phyloP scores from a whole-genome alignment of 2,113 vertebrate species.

The Girardinichthys multiradiatus region DNA sequence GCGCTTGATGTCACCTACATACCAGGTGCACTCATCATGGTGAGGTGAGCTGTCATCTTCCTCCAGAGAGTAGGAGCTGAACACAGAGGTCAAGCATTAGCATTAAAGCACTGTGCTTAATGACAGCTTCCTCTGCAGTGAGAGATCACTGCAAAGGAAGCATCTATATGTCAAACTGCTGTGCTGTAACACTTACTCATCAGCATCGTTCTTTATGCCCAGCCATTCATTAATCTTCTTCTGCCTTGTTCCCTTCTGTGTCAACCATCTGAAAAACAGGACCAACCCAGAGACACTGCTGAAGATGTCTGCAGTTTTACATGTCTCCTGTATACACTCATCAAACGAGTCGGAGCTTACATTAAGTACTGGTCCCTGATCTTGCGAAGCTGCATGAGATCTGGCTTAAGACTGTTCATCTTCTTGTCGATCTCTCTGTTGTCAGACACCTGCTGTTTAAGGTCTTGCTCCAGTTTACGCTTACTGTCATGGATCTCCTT shows the following conservation, averaged over 20 bases:
- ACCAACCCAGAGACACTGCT: not conserved
- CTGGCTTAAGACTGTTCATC: constrained; percentile 99
- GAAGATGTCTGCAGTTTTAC: not conserved
- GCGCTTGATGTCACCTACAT: constrained; percentile 94
- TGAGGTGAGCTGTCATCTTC: constrained; percentile 92
- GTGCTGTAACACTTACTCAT: constrained; percentile 89
- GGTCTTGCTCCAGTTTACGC: constrained; percentile 90
- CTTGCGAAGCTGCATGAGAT: constrained; percentile 97
- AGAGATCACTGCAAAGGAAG: too few relatives aligned
- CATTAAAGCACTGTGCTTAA: not conserved
- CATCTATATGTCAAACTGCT: not conserved
- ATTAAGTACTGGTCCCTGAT: constrained; percentile 97
- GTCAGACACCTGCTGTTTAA: constrained; percentile 93
- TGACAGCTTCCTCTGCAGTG: not conserved
- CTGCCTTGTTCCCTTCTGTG: constrained; percentile 95
- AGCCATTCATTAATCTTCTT: constrained; percentile 98
- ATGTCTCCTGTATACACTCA: too few relatives aligned
- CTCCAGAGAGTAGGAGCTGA: constrained; percentile 88
- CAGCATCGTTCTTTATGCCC: constrained; percentile 91
- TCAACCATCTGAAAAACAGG: constrained; percentile 89
- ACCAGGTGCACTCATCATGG: constrained; percentile 95
- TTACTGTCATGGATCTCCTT: constrained; percentile 98
- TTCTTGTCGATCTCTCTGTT: constrained; percentile 97
- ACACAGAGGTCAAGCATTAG: not conserved
- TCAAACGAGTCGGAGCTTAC: constrained; percentile 64